Base-by-base conservation (phyloP, 1,140 invertebrate genomes). In the Globodera rostochiensis region DNA sequence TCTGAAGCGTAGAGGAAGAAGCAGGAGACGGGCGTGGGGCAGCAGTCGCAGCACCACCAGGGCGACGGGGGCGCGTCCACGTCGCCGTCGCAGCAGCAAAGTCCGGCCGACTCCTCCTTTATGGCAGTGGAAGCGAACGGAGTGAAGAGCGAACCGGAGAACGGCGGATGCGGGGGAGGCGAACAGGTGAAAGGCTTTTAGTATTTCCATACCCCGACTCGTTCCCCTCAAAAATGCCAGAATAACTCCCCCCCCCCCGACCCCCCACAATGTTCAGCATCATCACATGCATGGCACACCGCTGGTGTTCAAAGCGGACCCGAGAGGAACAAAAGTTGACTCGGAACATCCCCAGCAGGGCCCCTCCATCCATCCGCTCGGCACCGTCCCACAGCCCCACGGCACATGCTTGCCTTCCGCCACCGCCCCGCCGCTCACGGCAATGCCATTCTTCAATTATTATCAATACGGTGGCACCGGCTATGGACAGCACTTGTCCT, bases 91-190 rank as follows among this genome's bases (percentile, higher is more conserved):
- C 57, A 64, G 19, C 57, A 64, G 57, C 57, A 64, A 64, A 64
- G 57, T 19, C 57, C 57, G 57, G 19, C 19, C 13, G 57, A 64
- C 13, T 64, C 57, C 11, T 60, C 57, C 2, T 71, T 71, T 21
- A 45, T 71, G 7, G 36, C 36, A 21, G 50, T 78, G 49, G 77
- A 64, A 21, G 64, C 53, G 19, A 78, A 53, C 46, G 70, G 50
- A 46, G 77, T 78, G 47, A 78, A 78, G 47, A 78, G 77, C 70
- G 77, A 78, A 49, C 77, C 77, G 49, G 77, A 78, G 70, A 78
- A 78, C 21, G 77, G 77, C 50, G 15, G 36, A 36, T 36, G 19
- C 66, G 57, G 45, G n/a, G 66, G 53, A 11, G 70, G 36, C 21
- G 57, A 70, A 49, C 66, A 69, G 64, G 77, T 69, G 49, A 66